Base-by-base conservation (phyloP, 1,140 invertebrate species). In the Nomia melanderi region DNA sequence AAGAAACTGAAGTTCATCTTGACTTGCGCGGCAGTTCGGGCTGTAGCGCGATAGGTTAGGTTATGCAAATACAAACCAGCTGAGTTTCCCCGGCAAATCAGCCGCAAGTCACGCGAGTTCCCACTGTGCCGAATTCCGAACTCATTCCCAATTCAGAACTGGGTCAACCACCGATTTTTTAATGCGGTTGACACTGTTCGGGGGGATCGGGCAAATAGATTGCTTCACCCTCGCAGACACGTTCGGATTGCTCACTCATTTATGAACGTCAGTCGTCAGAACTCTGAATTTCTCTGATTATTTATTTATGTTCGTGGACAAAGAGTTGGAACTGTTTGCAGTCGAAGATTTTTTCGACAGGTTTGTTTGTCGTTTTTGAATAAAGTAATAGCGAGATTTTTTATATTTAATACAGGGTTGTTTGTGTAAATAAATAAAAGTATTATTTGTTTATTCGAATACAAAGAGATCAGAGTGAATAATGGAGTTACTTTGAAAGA, bases 131-230 rank as follows among this genome's bases (percentile, higher is more conserved):
- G 53, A 47, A 67, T 57, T 64, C 14, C 31, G 36, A 65, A 53
- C 63, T 65, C 47, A 64, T 39, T 47, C 47, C 25, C 31, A 17
- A 29, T 39, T 39, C 41, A 23, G 54, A 76, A 76, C 65, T 76
- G n/a, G 73, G 73, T 76, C 65, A 50, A 9, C 39, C 64, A 47
- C 66, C 59, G 29, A 14, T 60, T 76, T 69, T 60, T 76, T 17
- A 17, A 59, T 60, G 64, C 59, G 54, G 54, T 59, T 39, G 54
- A 29, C 31, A 41, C 36, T 41, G 53, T 60, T 59, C 39, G 36
- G 36, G n/a, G 64, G 69, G 50, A 59, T 50, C 62, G 60, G n/a
- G n/a, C 47, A 20, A n/a, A n/a, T n/a, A 50, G n/a, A 50, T 50
- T 50, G 47, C 17, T 50, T n/a, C 1, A 50, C 6, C 7, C n/a